Evolutionary conservation across 2,797 vertebrate genomes (phyloP).

Genomic region (Myotis planiceps): DNA sequence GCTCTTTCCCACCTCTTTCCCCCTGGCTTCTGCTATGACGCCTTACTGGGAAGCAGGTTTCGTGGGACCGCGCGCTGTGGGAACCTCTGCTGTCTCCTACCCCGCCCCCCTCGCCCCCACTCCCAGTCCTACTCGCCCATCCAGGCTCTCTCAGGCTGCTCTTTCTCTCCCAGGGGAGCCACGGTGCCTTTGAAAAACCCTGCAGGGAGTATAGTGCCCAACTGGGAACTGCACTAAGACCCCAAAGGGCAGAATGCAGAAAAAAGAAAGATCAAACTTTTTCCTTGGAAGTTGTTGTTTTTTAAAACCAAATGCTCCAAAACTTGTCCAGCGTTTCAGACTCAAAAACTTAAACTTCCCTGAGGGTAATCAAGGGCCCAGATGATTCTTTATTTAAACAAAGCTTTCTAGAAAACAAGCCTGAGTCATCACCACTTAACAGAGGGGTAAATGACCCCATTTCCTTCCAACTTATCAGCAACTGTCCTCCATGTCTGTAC

Average conservation of each 20-base stretch:
- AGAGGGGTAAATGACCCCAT: not conserved
- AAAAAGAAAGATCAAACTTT: not conserved
- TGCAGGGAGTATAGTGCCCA: not conserved
- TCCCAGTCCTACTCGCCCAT: not conserved
- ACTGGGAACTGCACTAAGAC: not conserved
- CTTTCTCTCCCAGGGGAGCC: not conserved
- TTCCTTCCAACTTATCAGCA: slow-evolving; percentile 27
- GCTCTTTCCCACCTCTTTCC: not conserved
- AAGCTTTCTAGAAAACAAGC: slow-evolving; percentile 55
- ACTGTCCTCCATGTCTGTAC: not conserved
- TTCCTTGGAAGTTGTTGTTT: not conserved
- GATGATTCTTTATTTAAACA: not conserved
- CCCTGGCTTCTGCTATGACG: not conserved
- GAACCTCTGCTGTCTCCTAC: not conserved
- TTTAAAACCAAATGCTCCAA: not conserved
- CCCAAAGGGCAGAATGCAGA: not conserved
- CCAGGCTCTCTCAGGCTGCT: not conserved
- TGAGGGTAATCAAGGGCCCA: not conserved
- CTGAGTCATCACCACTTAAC: not conserved
- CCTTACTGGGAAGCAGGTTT: not conserved
- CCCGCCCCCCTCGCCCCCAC: no score
- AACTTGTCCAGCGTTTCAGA: not conserved
- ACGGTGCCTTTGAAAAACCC: not conserved
- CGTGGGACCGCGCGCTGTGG: not conserved
- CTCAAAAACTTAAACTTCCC: slow-evolving; percentile 27